These are phyloP conservation scores for Meteorus cinctellus DNA, from an alignment of 2,888 invertebrate species.

Conservation along the genomic window DNA sequence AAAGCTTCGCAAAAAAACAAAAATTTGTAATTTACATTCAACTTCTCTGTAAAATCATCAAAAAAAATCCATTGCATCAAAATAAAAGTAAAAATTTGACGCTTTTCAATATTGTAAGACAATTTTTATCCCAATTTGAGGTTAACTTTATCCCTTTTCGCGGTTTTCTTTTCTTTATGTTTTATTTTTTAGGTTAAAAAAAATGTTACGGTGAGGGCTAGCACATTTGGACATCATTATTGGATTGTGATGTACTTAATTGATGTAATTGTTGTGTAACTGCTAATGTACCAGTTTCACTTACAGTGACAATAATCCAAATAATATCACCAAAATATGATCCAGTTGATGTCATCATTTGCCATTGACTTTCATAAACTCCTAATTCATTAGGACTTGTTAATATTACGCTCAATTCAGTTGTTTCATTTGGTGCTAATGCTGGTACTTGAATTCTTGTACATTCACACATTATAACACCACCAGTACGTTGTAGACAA, in stretches of 20 bases:
- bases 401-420: slow-evolving; percentile 86
- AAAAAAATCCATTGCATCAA: too few species aligned
- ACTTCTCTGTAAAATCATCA: too few species aligned
- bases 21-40: too few species aligned
- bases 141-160: slow-evolving; percentile 19
- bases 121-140: too few species aligned
- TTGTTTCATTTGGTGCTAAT: slow-evolving; percentile 84
- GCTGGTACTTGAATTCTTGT: slow-evolving; percentile 80
- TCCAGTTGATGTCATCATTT: slow-evolving; percentile 89
- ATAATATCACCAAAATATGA: slow-evolving; percentile 93
- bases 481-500: slow-evolving; percentile 84
- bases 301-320: slow-evolving; percentile 88
- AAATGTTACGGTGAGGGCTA: slow-evolving; percentile 60
- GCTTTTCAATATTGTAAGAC: too few species aligned
- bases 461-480: slow-evolving; percentile 78
- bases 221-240: slow-evolving; percentile 69
- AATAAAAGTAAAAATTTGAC: too few species aligned
- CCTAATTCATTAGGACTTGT: slow-evolving; percentile 85
- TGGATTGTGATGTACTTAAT: slow-evolving; percentile 73
- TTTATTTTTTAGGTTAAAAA: slow-evolving; percentile 18
- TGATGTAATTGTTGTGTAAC: slow-evolving; percentile 85
- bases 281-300: slow-evolving; percentile 86
- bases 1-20: too few species aligned
- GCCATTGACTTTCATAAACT: slow-evolving; percentile 90
- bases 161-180: not conserved